Evolutionary conservation across 2,888 invertebrate genomes (phyloP).

Genomic region (Hirtodrosophila confusa): DNA sequence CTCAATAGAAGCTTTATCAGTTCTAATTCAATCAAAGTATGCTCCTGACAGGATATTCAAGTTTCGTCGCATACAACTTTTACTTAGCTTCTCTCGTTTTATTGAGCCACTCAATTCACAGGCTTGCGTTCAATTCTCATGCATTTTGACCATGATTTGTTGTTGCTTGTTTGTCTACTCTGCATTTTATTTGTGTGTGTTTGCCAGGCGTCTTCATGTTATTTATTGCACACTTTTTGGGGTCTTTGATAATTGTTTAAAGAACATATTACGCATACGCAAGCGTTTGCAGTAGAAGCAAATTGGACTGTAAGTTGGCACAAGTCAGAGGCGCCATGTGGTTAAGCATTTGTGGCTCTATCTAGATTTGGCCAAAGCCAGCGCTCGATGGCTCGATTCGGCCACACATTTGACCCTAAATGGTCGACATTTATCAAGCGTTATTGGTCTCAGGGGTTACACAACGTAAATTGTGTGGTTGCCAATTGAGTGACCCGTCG

Average conservation of each 20-base stretch:
- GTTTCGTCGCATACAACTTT: conserved; percentile 33
- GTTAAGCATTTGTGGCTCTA: conserved; percentile 37
- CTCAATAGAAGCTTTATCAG: too few species aligned
- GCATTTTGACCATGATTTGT: conserved; percentile 74
- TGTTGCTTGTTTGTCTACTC: conserved; percentile 37
- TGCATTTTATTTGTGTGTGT: conserved; percentile 26
- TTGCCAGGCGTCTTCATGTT: conserved; percentile 44
- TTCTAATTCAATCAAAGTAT: too few species aligned
- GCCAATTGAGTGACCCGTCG: conserved; percentile 74
- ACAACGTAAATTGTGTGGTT: conserved; percentile 81
- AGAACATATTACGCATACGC: conserved; percentile 77
- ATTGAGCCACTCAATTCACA: conserved; percentile 61
- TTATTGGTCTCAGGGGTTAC: conserved; percentile 81
- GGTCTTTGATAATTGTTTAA: conserved; percentile 77
- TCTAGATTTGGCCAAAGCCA: conserved; percentile 35
- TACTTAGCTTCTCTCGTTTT: conserved; percentile 42
- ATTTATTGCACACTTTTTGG: conserved; percentile 71
- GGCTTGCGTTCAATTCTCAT: conserved; percentile 29
- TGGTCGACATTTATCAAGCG: conserved; percentile 81
- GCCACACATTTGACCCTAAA: conserved; percentile 80
- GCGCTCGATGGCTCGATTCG: conserved; percentile 37
- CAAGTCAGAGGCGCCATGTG: conserved; percentile 66
- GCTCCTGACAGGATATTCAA: conserved; percentile 9
- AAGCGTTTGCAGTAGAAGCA: conserved; percentile 46
- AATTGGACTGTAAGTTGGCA: conserved; percentile 35